Base-by-base conservation (phyloP, 1,140 invertebrate genomes). In the Diorhabda sublineata region DNA sequence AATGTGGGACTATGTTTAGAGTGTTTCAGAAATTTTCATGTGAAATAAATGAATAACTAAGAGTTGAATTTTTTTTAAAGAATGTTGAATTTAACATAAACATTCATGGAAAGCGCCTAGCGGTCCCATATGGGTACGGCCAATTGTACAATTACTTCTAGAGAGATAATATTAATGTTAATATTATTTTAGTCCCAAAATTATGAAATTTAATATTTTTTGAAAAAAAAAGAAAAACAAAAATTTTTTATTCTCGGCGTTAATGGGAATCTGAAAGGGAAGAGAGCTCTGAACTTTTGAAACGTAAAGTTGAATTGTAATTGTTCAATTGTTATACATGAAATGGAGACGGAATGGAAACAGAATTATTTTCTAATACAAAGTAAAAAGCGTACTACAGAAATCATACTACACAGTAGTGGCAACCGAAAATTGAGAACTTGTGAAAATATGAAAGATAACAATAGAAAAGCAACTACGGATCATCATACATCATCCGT, bases 21-120 rank as follows among this genome's bases (percentile, higher is more conserved):
- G 6, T 59, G 58, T 26, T 59, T 59, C 42, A 26, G 42, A 26
- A 59, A 6, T 59, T 59, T 59, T 61, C 60, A 61, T 43, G 9
- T n/a, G 0, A 4, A 41, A 61, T 26, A 9, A 61, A 6, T 7
- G 5, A 9, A 7, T 41, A 42, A 9, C 5, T 61, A 42, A 61
- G 9, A 0, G 42, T 42, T 8, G 4, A 9, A 42, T 6, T 42
- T 61, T 41, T 42, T 2, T 43, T 8, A 42, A 42, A 8, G 3
- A 2, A 4, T 8, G 44, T 42, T 61, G 26, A 26, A 26, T 26
- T 61, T 61, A 8, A 6, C 41, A 61, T 43, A 61, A 61, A 42
- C 3, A 6, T 26, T 61, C 11, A 42, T 42, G 5, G 26, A 5
- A 4, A 41, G 42, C 26, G 60, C 60, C 60, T 61, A 61, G 60